phyloP scores from a whole-genome alignment of 2,797 vertebrate species.

The Silurus aristotelis region DNA sequence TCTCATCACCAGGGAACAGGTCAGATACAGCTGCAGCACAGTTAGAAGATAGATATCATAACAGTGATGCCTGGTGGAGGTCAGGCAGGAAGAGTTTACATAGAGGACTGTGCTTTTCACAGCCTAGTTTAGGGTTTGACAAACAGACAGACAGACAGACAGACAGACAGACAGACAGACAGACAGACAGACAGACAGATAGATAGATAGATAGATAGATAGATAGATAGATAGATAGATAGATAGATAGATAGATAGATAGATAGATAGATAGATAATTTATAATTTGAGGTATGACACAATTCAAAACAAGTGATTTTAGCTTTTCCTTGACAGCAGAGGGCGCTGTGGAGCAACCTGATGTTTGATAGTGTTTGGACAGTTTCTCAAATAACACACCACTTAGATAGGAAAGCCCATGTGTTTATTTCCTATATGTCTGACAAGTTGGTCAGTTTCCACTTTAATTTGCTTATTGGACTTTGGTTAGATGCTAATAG shows the following conservation, averaged over 20 bases:
- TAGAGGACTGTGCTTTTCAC: not conserved
- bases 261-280: no score
- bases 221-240: not conserved
- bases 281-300: not conserved
- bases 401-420: not conserved
- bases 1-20: conserved; percentile 86
- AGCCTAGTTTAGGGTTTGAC: not conserved
- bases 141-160: not conserved
- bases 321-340: conserved; percentile 53
- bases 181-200: not conserved
- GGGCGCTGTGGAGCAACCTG: conserved; percentile 53
- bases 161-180: not conserved
- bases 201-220: not conserved
- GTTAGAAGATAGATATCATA: conserved; percentile 44
- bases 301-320: not conserved
- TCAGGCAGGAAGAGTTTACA: not conserved
- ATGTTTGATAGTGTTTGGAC: not conserved
- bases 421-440: not conserved
- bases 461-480: not conserved
- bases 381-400: not conserved
- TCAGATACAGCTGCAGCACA: conserved; percentile 79
- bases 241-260: not conserved
- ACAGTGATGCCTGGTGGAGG: not conserved
- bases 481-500: not conserved
- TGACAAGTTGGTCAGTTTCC: not conserved